Evolutionary conservation across 2,888 invertebrate species (phyloP).

Genomic region (Melikaiella ostensackeni): DNA sequence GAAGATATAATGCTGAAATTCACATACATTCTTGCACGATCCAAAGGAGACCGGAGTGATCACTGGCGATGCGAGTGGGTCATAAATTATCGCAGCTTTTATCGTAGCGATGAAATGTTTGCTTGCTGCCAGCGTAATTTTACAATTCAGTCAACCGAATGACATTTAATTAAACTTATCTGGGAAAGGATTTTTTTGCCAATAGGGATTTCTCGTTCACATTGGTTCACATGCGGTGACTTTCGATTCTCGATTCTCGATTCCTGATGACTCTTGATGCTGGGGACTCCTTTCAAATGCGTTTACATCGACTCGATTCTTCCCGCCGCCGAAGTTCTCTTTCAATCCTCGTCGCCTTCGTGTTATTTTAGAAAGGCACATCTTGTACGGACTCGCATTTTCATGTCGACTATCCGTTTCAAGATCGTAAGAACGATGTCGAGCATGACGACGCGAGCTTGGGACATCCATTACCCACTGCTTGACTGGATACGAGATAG

Average conservation of each 20-base stretch:
- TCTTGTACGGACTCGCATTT: slow-evolving; percentile 51
- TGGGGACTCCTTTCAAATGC: slow-evolving; percentile 29
- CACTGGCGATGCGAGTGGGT: not conserved
- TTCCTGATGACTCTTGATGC: slow-evolving; percentile 5
- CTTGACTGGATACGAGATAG: slow-evolving; percentile 23
- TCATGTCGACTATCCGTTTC: slow-evolving; percentile 52
- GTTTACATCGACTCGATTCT: slow-evolving; percentile 24
- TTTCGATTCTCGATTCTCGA: slow-evolving; percentile 8
- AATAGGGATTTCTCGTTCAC: slow-evolving; percentile 1
- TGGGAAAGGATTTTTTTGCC: not conserved
- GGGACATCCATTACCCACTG: slow-evolving; percentile 27
- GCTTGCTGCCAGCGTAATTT: slow-evolving; percentile 8
- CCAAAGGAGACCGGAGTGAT: not conserved
- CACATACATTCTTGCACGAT: slow-evolving; percentile 24
- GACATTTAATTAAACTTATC: slow-evolving; percentile 37
- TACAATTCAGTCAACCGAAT: slow-evolving; percentile 33
- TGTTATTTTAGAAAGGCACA: slow-evolving; percentile 50
- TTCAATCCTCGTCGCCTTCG: slow-evolving; percentile 22
- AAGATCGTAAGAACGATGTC: slow-evolving; percentile 49
- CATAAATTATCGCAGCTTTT: slow-evolving; percentile 28
- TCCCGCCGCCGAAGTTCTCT: slow-evolving; percentile 15
- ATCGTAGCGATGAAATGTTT: slow-evolving; percentile 23
- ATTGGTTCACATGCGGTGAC: slow-evolving; percentile 1
- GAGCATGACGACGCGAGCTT: slow-evolving; percentile 20
- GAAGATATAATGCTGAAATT: slow-evolving; percentile 16